Base-by-base conservation (phyloP, 2,888 invertebrate species). In the Gari tellinella region DNA sequence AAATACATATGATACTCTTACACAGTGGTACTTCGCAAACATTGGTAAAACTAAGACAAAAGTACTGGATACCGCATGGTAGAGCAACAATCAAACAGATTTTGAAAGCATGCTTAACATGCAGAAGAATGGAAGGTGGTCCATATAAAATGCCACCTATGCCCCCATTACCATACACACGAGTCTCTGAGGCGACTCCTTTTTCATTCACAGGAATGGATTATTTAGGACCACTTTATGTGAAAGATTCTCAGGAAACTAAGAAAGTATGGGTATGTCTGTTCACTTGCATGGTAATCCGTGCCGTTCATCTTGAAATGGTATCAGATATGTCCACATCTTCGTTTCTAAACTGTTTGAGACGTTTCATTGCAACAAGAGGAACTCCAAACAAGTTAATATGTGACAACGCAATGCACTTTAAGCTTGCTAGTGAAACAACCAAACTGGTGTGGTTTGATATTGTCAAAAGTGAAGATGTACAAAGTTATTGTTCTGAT, bases 301-400 rank as follows among this genome's bases (percentile, higher is more conserved):
- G 55, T 17, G 55, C 55, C 4, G 49, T 49, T 7, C 49, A 49
- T 19, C 49, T 49, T 21, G 49, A 49, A 23, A 19, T 49, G 23
- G 23, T 49, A 7, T 15, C 15, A 19, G 23, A 55, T 25, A 57
- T 57, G 57, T 57, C 57, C 14, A 26, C 57, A 57, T 15, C 5
- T 25, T 17, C 19, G 15, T 58, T 58, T 37, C 23, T 58, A 7
- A 72, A 65, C 1, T 62, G 73, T 49, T 64, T 70, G 2, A n/a
- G 57, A 48, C 15, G 70, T 41, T 70, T 70, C 25, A 60, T 64
- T 15, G 48, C 64, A 5, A 15, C n/a, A n/a, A 45, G 64, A 49
- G 58, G 58, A n/a, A 70, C 43, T 21, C 63, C 70, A 10, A n/a
- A 10, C 8, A 19, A 55, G 14, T 21, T 70, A 15, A 40, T 64